These are phyloP conservation scores for Neodiprion pinetum DNA, from an alignment of 1,140 invertebrate genomes.

Conservation along the genomic window DNA sequence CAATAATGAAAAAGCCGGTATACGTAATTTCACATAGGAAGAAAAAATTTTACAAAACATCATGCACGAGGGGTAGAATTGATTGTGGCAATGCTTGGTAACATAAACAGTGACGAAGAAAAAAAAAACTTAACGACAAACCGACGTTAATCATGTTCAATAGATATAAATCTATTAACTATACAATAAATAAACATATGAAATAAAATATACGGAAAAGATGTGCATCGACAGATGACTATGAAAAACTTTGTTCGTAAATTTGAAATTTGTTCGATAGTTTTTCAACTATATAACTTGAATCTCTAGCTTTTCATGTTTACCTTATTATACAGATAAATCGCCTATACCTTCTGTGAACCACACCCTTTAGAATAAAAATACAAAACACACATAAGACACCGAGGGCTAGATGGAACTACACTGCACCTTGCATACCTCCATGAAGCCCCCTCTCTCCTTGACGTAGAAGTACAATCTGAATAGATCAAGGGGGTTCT, in stretches of 20 bases:
- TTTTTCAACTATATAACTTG: not conserved
- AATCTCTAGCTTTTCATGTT: not conserved
- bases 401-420: conserved; percentile 65
- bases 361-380: conserved; percentile 41
- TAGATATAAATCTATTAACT: too few relatives aligned
- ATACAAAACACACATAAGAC: conserved; percentile 47
- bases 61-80: too few relatives aligned
- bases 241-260: not conserved
- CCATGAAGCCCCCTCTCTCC: conserved; percentile 95
- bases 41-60: too few relatives aligned
- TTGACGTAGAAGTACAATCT: conserved; percentile 93
- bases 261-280: not conserved
- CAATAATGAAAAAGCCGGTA: too few relatives aligned
- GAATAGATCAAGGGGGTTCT: conserved; percentile 97
- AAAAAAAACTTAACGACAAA: too few relatives aligned
- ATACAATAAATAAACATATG: too few relatives aligned
- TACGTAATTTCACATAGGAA: too few relatives aligned
- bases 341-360: conserved; percentile 3
- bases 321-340: conserved; percentile 2
- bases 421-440: conserved; percentile 86
- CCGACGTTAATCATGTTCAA: too few relatives aligned
- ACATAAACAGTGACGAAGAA: too few relatives aligned
- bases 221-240: not conserved
- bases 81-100: too few relatives aligned
- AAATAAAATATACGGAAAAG: too few relatives aligned